Evolutionary conservation across 1,140 invertebrate species (phyloP), one percentile per base, ranked within the genome.

Genomic region (Lucilia cuprina): DNA sequence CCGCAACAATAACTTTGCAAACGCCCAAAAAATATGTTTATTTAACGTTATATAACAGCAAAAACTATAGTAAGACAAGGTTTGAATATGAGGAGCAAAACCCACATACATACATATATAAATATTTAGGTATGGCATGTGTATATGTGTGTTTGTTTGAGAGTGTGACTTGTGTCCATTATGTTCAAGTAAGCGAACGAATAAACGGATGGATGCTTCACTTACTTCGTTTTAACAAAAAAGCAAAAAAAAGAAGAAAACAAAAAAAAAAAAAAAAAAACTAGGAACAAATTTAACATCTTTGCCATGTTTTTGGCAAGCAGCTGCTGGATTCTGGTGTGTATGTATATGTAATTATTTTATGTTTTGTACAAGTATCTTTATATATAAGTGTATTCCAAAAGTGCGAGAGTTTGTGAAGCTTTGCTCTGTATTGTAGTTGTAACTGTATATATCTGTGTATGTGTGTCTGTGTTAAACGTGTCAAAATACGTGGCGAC

Each of bases 401-500:
- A 41, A 41, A 41, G 41, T 41, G 41, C 41, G 41, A 41, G 41
- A 3, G 41, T 41, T 41, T 41, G 41, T 41, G 41, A 41, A 41
- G 41, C 41, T 41, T 8, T 41, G 41, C 41, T 10, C 2, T 0
- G 50, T 14, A 49, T 49, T 49, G 9, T 49, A 49, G 49, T 49
- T 30, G 25, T 30, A 30, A 30, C 25, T 30, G 25, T 30, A 30
- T 30, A 30, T 30, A 1, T 30, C 1, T 3, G 25, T 30, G 25
- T 30, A 3, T 17, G 14, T 60, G 5, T 21, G n/a, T 21, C n/a
- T 70, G 65, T 70, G 21, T 21, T 21, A 50, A 80, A 50, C 19
- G 77, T 80, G 77, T 80, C 41, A 80, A 80, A 80, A 80, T 80
- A 80, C 77, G 41, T 50, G 77, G 77, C 77, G 77, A 80, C 77